Conservation (phyloP, 2,113 vertebrate genomes). For the Microcebus lehilahytsara region DNA sequence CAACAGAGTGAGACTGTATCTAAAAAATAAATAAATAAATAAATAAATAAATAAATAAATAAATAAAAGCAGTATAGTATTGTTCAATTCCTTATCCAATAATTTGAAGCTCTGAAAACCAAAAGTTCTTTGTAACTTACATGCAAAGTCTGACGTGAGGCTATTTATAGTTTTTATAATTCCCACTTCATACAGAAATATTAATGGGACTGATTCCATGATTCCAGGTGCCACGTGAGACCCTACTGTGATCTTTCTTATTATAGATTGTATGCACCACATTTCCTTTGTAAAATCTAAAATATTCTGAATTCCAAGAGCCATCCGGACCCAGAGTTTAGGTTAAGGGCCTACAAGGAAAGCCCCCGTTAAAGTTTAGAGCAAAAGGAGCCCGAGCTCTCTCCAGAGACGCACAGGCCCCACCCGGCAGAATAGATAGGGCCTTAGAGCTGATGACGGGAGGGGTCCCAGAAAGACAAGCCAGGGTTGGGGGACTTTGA, state of each 20-base stretch:
- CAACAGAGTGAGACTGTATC: too few species aligned
- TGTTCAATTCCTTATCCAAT: not conserved
- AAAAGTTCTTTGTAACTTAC: not conserved
- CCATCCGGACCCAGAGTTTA: not conserved
- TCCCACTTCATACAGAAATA: not conserved
- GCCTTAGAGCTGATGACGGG: not conserved
- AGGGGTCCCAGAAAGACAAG: not conserved
- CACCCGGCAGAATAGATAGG: not conserved
- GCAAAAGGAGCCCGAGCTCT: not conserved
- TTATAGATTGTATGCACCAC: not conserved
- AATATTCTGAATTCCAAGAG: not conserved
- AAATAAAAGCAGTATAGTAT: not conserved
- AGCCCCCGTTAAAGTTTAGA: not conserved
- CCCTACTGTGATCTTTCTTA: not conserved
- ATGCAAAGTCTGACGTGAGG: not conserved
- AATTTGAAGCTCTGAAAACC: conserved; percentile 14
- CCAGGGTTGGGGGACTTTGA: not conserved
- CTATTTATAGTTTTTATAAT: not conserved
- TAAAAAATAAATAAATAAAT: too few species aligned
- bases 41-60: not conserved
- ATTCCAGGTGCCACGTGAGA: not conserved
- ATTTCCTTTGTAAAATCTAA: conserved; percentile 24
- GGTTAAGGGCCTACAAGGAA: not conserved
- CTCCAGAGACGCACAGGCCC: not conserved
- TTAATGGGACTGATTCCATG: not conserved